phyloP scores from a whole-genome alignment of 2,888 invertebrate genomes.

The Gnatocerus cornutus region DNA sequence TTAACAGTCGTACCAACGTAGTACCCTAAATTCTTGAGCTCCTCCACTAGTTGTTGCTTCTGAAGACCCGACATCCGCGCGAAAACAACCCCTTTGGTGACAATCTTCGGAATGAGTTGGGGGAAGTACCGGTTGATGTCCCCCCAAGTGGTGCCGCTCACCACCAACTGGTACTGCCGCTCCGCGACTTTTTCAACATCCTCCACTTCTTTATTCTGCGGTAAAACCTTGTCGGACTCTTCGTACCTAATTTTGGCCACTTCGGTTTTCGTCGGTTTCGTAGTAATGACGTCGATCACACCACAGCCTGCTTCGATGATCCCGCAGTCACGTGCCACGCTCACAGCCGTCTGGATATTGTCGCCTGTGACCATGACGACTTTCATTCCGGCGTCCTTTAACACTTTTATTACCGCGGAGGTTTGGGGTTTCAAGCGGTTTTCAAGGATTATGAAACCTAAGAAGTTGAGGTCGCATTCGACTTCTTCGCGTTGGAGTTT shows the following conservation, averaged over 20 bases:
- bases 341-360: conserved; percentile 92
- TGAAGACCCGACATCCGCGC: conserved; percentile 96
- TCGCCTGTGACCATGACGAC: conserved; percentile 98
- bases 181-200: conserved; percentile 48
- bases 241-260: conserved; percentile 54
- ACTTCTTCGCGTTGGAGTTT: conserved; percentile 82
- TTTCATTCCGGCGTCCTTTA: conserved; percentile 89
- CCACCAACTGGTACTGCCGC: conserved; percentile 61
- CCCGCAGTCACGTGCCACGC: conserved; percentile 92
- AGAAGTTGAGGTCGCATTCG: conserved; percentile 87
- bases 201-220: neutral
- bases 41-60: conserved; percentile 92
- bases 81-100: conserved; percentile 88
- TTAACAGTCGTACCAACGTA: conserved; percentile 81
- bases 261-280: conserved; percentile 54
- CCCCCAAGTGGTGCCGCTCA: conserved; percentile 80
- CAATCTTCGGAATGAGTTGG: conserved; percentile 77
- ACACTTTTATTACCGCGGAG: conserved; percentile 81
- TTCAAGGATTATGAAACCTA: conserved; percentile 94
- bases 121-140: conserved; percentile 83
- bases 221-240: conserved; percentile 1
- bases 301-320: conserved; percentile 72
- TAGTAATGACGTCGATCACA: conserved; percentile 60
- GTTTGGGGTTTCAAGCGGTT: conserved; percentile 94
- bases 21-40: conserved; percentile 89